Evolutionary conservation across 2,797 vertebrate species (phyloP), one percentile per base, ranked within the genome.

Genomic region (Ciconia nigra): DNA sequence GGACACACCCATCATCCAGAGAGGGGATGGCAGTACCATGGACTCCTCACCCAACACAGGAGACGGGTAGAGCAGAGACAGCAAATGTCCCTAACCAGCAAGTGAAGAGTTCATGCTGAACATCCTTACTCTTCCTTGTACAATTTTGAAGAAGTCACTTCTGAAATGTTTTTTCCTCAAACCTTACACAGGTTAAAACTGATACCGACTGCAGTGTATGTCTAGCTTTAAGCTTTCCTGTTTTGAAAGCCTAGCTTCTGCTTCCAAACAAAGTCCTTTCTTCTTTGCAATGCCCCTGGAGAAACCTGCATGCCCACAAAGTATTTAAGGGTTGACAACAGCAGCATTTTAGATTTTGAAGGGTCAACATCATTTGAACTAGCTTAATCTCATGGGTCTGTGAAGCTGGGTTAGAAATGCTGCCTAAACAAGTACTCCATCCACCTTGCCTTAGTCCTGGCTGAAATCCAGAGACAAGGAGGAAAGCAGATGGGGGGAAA

Each of bases 321-420:
- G 10, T 63, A 41, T 90, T 90, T 62, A 82, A 83, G 26, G 33
- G 20, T 55, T 88, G 82, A 89, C 54, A 88, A 91, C 49, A 88
- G 28, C 44, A 66, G 16, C 72, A 49, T 71, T 90, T 87, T 58
- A 83, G 41, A 57, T 83, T 87, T 87, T 91, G 76, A 93, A 87
- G 69, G 54, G 79, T 91, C 92, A 91, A 74, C 61, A 70, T 69
- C 7, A 91, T 69, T 90, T 91, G 71, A 96, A 96, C 76, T 77
- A 93, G 19, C 82, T 90, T 91, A 70, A 88, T 66, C 62, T 89
- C 92, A 57, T 0, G 37, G 46, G 76, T 55, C 55, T 2, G 3
- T 70, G 59, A 91, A 94, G 62, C 35, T 0, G 8, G 26, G 28
- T 74, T 92, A 89, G 81, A 95, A 97, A 86, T 54, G 65, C 82